phyloP scores from a whole-genome alignment of 2,797 vertebrate species.

The Hapalemur alaotrensis region DNA sequence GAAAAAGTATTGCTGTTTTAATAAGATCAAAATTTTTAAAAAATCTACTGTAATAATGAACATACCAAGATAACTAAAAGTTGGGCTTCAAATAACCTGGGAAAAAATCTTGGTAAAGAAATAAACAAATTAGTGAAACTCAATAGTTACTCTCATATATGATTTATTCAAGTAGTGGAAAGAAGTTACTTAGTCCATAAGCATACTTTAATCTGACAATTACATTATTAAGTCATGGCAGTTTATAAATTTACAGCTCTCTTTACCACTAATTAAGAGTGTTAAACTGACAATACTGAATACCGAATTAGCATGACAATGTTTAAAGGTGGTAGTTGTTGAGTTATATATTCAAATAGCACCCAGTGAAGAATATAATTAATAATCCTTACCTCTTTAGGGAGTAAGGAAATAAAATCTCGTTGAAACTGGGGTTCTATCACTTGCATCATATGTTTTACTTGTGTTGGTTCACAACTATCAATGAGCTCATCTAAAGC shows the following conservation, averaged over 20 bases:
- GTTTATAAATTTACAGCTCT: conserved; percentile 35
- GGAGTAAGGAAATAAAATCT: conserved; percentile 99
- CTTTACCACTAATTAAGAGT: conserved; percentile 60
- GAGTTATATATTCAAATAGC: conserved; percentile 11
- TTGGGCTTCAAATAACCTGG: background rate
- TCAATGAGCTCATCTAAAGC: conserved; percentile 99
- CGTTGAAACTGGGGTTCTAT: conserved; percentile 99
- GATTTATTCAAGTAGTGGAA: conserved; percentile 20
- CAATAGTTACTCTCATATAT: background rate
- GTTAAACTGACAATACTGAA: conserved; percentile 55
- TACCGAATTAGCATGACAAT: conserved; percentile 39
- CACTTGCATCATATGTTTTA: conserved; percentile 99
- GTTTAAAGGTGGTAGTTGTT: conserved; percentile 54
- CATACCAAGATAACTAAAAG: conserved; percentile 19
- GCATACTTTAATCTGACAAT: conserved; percentile 58
- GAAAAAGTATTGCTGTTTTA: background rate
- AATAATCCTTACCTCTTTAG: conserved; percentile 95
- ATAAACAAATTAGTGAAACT: conserved; percentile 44
- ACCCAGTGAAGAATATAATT: background rate
- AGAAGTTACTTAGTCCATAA: conserved; percentile 44
- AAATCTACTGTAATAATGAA: background rate
- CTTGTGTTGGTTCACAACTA: conserved; percentile 99
- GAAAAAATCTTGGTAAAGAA: background rate
- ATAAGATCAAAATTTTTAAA: background rate
- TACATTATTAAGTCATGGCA: conserved; percentile 35